Conservation (phyloP, 2,113 vertebrate species). For the Anser brachyrhynchus region DNA sequence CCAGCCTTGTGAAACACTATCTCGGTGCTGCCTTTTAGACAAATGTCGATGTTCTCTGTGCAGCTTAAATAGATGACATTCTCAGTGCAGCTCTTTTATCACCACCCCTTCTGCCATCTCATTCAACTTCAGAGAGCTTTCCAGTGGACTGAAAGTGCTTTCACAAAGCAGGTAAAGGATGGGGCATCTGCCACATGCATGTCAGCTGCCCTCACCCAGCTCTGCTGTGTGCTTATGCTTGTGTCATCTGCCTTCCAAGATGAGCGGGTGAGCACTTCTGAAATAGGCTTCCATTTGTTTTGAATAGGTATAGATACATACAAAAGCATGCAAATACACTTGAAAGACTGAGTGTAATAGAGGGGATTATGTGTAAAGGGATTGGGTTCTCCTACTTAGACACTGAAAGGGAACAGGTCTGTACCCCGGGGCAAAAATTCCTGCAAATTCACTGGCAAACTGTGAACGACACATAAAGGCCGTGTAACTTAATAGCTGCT, state of each 20-base stretch:
- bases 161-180: rapidly evolving
- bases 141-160: not conserved
- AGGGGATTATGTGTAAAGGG: not conserved
- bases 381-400: not conserved
- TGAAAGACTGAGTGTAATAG: not conserved
- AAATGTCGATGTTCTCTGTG: not conserved
- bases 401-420: not conserved
- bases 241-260: not conserved
- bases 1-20: not conserved
- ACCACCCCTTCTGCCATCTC: not conserved
- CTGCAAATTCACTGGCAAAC: slow-evolving; percentile 48
- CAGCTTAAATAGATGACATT: not conserved
- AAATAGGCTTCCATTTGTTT: not conserved
- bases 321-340: not conserved
- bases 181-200: not conserved
- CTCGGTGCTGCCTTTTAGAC: not conserved
- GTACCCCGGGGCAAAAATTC: not conserved
- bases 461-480: slow-evolving; percentile 20
- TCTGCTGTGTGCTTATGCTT: not conserved
- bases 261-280: not conserved
- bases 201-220: not conserved
- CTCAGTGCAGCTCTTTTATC: not conserved
- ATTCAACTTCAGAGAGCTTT: slow-evolving; percentile 6
- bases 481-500: slow-evolving; percentile 59
- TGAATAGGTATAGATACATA: not conserved